Percentiles rank a stretch among this genome's conserved stretches.
These are phyloP conservation scores for Aselliscus stoliczkanus DNA, from an alignment of 2,797 vertebrate species.

Conservation along the genomic window DNA sequence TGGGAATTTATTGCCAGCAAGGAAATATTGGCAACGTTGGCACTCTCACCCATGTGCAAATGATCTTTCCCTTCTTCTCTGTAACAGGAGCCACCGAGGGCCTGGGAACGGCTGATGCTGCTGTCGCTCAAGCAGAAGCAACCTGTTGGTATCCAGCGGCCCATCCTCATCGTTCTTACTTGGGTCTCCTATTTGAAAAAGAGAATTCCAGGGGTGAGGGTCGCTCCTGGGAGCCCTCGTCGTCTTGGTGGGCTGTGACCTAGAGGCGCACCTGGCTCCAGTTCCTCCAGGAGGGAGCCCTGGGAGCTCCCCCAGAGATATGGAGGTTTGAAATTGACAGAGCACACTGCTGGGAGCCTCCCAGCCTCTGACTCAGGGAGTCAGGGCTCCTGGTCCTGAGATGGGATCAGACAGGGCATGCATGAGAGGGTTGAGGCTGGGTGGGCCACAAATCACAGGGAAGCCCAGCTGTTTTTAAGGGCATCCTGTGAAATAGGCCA, in stretches of 20 bases:
- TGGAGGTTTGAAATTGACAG: neutral
- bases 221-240: neutral
- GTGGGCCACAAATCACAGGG: too few relatives aligned
- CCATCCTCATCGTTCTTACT: neutral
- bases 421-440: neutral
- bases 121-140: neutral
- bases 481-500: accelerated
- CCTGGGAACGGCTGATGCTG: accelerated
- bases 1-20: neutral
- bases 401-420: neutral
- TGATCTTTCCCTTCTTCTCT: neutral
- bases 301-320: neutral
- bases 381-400: neutral
- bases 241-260: neutral
- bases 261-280: neutral
- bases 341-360: neutral
- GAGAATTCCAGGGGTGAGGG: neutral
- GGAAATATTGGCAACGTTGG: neutral
- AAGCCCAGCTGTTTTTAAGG: neutral
- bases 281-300: neutral
- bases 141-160: too few relatives aligned
- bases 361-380: neutral
- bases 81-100: accelerated
- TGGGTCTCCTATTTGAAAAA: neutral
- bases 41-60: neutral